Evolutionary conservation across 2,113 vertebrate genomes (phyloP), one percentile per base, ranked within the genome.

Genomic region (Galbula dea): DNA sequence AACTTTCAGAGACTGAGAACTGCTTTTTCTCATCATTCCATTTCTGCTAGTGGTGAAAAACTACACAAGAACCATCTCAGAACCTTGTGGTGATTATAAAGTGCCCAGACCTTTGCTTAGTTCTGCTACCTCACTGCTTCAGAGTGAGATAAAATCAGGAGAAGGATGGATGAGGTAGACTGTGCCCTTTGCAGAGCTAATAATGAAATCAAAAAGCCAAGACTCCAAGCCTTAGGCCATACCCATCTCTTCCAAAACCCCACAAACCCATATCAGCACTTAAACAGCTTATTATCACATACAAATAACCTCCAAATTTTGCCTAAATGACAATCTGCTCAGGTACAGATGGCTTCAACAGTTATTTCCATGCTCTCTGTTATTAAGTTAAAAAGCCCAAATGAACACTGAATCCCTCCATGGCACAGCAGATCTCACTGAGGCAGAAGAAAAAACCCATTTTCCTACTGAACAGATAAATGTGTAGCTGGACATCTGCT

Each of bases 341-440:
- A 96, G 95, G 90, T 97, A 88, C 95, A 97, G 91, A 92, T 96
- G 85, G 79, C 81, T 94, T 94, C 80, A 92, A 79, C 58, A 84
- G 80, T 78, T 92, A 87, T 88, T 92, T 86, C 92, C 81, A 88
- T 83, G 63, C 20, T 67, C 66, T 86, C 75, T 80, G 51, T 76
- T 91, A 93, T 61, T 79, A 92, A 93, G 65, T 45, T 26, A n/a
- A 68, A 93, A 81, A 78, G 84, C 22, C 73, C 77, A 83, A 92
- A 72, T 7, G 20, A 92, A 78, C 68, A 96, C 5, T 91, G 79
- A 93, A 86, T 94, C 80, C 84, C 43, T 23, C 71, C 36, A 93
- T 32, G 41, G 58, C 86, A 89, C 55, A 94, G 80, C 62, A 96
- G 69, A 87, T 59, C 45, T 83, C 58, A 78, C 34, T 51, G 73